Conservation (phyloP, 2,888 invertebrate genomes). For the Lacanobia oleracea region DNA sequence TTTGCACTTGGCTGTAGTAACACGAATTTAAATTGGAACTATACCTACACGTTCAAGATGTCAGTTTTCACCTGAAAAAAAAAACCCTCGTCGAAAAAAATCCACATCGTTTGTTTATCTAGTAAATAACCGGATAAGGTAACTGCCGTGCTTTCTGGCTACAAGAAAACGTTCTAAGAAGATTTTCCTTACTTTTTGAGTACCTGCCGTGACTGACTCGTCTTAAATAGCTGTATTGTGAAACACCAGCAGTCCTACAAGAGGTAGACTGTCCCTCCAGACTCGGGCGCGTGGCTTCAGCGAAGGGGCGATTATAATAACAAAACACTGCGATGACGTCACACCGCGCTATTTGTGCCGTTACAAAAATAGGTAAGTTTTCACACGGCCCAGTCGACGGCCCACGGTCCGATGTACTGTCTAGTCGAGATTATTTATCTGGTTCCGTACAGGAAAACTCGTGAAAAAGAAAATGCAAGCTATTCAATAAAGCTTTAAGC, state of each 20-base stretch:
- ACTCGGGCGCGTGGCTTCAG: conserved; percentile 47
- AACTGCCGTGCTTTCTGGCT: too few species aligned
- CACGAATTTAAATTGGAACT: background rate
- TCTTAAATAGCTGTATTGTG: background rate
- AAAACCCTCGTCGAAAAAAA: background rate
- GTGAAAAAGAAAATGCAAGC: background rate
- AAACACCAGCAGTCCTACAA: background rate
- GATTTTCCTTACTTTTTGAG: background rate
- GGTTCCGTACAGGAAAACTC: conserved; percentile 49
- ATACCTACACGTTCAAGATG: background rate
- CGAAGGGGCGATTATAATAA: conserved; percentile 67
- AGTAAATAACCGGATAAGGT: too few species aligned
- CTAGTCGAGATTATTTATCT: conserved; percentile 29
- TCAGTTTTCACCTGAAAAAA: background rate
- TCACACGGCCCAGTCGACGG: conserved; percentile 69
- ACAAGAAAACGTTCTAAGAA: background rate
- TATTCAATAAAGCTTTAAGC: background rate
- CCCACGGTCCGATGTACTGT: conserved; percentile 56
- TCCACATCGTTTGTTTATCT: too few species aligned
- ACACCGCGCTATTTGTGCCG: conserved; percentile 75
- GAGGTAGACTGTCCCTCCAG: conserved; percentile 27
- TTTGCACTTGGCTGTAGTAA: conserved; percentile 8
- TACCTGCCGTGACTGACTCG: background rate
- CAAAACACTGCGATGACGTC: conserved; percentile 71
- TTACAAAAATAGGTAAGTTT: conserved; percentile 79